Evolutionary conservation across 2,113 vertebrate species (phyloP).

Genomic region (Aix galericulata): DNA sequence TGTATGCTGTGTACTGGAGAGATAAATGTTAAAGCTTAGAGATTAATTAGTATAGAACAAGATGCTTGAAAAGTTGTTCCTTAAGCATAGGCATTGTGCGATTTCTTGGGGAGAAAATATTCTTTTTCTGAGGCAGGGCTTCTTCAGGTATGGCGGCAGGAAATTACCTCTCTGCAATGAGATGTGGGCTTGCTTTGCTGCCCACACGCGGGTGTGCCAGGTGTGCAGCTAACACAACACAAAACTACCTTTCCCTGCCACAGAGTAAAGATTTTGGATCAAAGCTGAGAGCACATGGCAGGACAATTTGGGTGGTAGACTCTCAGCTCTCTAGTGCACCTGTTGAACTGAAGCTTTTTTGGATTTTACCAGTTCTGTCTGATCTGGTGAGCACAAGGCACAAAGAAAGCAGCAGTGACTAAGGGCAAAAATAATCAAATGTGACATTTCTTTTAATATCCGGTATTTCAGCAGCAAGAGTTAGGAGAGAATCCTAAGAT

Average conservation of each 20-base stretch:
- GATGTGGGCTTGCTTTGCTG: neutral
- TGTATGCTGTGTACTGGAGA: slow-evolving; percentile 68
- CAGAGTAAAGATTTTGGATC: neutral
- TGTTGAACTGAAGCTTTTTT: neutral
- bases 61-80: slow-evolving; percentile 70
- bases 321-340: neutral
- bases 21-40: slow-evolving; percentile 66
- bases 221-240: neutral
- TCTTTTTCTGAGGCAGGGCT: neutral
- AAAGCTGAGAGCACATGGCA: neutral
- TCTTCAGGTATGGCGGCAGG: neutral
- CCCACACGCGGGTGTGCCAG: neutral
- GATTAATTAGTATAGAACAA: slow-evolving; percentile 76
- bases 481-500: neutral
- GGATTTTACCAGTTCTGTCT: neutral
- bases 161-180: neutral
- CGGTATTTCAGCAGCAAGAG: neutral
- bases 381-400: accelerated
- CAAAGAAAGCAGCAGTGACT: neutral
- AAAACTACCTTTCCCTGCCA: neutral
- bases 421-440: neutral
- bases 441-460: neutral
- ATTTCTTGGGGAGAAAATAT: neutral
- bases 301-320: neutral
- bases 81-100: slow-evolving; percentile 50